Base-by-base conservation (phyloP, 1,140 invertebrate genomes). In the Zaprionus taronus region DNA sequence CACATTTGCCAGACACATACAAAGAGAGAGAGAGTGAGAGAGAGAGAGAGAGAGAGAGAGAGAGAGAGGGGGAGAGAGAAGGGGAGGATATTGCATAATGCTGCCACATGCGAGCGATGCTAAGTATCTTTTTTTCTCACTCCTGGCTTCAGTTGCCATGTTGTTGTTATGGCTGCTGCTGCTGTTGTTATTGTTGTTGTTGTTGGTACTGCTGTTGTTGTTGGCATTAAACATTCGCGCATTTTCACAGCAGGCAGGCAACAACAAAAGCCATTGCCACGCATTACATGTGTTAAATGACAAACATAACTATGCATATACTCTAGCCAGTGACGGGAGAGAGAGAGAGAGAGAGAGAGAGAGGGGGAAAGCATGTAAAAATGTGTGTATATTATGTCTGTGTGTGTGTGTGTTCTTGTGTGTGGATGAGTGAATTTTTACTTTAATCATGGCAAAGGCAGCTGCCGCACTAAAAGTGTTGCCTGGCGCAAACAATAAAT, bases 261-360 rank as follows among this genome's bases (percentile, higher is more conserved):
- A 75, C 65, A 75, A 67, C 72, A 79, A 79, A 74, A 74, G 66
- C 75, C 76, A 71, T 75, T 79, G 62, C 62, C 65, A 44, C 61
- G 79, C 66, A 77, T 77, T 72, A 87, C 83, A 86, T 83, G 80
- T 87, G 83, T 89, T 75, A 78, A 72, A 73, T 80, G 77, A 72
- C 77, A 80, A 77, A 70, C 70, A 83, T 80, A 84, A 78, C 84
- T 87, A 75, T 86, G 83, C 83, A 79, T 82, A 64, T 68, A 62
- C 63, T 47, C 47, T 72, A 67, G 28, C 72, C 22, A 2, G 9
- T 31, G 28, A 9, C 0, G 3, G 9, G n/a, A n/a, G n/a, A 31
- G 31, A 31, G 28, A 11, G 7, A 31, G 9, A 31, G 28, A 31
- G 28, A 7, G 26, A 31, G 7, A 7, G 28, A 31, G 31, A 34